Percentiles rank a stretch among this genome's conserved stretches.
phyloP scores from a whole-genome alignment of 35 echinoderm and acorn worm species.

The Apostichopus parvimensis region DNA sequence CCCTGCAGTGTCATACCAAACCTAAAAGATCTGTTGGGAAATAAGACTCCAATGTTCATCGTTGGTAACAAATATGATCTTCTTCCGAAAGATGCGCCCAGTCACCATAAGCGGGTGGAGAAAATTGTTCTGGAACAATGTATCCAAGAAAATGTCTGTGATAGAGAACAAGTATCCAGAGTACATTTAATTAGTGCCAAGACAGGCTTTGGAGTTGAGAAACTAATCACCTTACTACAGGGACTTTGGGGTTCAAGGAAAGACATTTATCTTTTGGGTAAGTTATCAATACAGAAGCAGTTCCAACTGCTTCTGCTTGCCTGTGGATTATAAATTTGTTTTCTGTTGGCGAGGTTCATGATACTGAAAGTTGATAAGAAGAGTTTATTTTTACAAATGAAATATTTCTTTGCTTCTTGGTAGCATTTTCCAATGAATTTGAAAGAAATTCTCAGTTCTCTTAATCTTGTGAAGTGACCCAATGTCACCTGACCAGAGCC shows the following conservation, averaged over 20 bases:
- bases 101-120: conserved; percentile 51
- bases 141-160: conserved; percentile 68
- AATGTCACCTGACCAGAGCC: no score
- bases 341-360: neutral
- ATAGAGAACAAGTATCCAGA: conserved; percentile 58
- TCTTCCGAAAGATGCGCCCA: conserved; percentile 68
- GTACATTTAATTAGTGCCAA: conserved; percentile 85
- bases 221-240: conserved; percentile 74
- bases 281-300: neutral
- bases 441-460: no score
- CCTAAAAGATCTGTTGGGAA: conserved; percentile 73
- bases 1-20: conserved; percentile 92
- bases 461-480: no score
- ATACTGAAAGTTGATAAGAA: no score
- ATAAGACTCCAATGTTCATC: conserved; percentile 64
- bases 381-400: no score
- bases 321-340: no score
- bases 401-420: no score
- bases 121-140: conserved; percentile 56
- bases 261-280: conserved; percentile 92
- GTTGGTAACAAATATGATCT: conserved; percentile 86
- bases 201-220: conserved; percentile 84
- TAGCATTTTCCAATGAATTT: no score
- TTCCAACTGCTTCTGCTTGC: no score
- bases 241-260: conserved; percentile 57